These are phyloP conservation scores for Anomalospiza imberbis DNA, from an alignment of 2,797 vertebrate genomes.

Conservation along the genomic window DNA sequence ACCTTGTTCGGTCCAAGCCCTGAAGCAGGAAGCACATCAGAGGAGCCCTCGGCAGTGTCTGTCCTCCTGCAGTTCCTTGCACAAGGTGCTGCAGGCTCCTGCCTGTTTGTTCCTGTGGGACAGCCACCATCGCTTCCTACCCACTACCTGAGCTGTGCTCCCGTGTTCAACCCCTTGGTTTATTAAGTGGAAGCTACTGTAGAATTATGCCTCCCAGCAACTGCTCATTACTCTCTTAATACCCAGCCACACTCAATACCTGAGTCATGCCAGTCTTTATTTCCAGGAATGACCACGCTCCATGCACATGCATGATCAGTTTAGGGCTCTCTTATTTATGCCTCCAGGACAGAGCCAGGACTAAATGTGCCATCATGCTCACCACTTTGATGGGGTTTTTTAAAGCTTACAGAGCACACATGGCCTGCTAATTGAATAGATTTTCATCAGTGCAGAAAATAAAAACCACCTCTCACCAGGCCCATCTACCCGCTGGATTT, in stretches of 20 bases:
- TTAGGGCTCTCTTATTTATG: neutral
- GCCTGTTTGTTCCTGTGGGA: neutral
- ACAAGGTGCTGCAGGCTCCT: neutral
- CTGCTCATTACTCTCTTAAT: neutral
- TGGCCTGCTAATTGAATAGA: neutral
- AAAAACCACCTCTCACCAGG: neutral
- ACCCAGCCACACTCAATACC: neutral
- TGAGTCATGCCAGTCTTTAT: neutral
- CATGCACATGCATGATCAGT: neutral
- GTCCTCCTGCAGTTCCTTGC: neutral
- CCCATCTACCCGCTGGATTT: neutral
- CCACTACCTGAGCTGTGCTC: neutral
- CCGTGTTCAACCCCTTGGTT: neutral
- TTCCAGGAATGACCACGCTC: neutral
- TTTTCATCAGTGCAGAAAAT: neutral
- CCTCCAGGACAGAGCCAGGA: neutral
- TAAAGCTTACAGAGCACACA: neutral
- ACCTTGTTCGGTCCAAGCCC: rapidly evolving
- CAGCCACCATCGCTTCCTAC: neutral
- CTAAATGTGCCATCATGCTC: neutral
- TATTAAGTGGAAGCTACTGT: neutral
- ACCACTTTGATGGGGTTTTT: neutral
- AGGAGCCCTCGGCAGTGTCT: neutral
- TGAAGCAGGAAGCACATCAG: neutral
- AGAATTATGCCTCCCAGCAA: conserved; percentile 14